Percentiles rank a stretch among this genome's conserved stretches.
Conservation (phyloP, 2,797 vertebrate species). For the Rhinichthys osculus region DNA sequence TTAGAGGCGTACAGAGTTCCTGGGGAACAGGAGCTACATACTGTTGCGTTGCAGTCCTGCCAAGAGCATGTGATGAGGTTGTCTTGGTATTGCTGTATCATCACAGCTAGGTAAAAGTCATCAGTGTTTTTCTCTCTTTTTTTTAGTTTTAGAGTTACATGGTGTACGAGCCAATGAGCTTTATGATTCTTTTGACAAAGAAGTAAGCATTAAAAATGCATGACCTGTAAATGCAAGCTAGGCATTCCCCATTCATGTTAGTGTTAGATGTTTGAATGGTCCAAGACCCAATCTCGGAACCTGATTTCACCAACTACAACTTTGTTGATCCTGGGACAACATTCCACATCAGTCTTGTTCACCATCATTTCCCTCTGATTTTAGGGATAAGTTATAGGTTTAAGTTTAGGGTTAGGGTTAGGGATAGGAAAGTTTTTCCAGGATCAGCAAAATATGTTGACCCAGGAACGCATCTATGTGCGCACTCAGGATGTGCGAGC, state of each 20-base stretch:
- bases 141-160: background rate
- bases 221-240: background rate
- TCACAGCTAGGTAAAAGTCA: conserved; percentile 8
- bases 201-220: background rate
- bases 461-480: background rate
- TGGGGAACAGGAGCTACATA: background rate
- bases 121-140: background rate
- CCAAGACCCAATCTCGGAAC: background rate
- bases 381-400: background rate
- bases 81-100: conserved; percentile 5
- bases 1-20: background rate
- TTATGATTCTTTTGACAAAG: background rate
- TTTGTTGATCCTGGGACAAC: background rate
- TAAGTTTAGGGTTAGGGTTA: background rate
- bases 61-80: background rate
- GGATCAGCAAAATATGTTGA: no score
- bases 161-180: background rate
- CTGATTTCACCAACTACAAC: background rate
- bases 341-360: background rate
- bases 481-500: background rate
- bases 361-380: no score
- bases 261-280: background rate
- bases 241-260: background rate
- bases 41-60: background rate
- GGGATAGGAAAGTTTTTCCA: background rate